A percentile compares a stretch with the other conserved stretches of the same genome.
Evolutionary conservation across 35 echinoderm and acorn worm species (phyloP).

Genomic region (Heliocidaris tuberculata): DNA sequence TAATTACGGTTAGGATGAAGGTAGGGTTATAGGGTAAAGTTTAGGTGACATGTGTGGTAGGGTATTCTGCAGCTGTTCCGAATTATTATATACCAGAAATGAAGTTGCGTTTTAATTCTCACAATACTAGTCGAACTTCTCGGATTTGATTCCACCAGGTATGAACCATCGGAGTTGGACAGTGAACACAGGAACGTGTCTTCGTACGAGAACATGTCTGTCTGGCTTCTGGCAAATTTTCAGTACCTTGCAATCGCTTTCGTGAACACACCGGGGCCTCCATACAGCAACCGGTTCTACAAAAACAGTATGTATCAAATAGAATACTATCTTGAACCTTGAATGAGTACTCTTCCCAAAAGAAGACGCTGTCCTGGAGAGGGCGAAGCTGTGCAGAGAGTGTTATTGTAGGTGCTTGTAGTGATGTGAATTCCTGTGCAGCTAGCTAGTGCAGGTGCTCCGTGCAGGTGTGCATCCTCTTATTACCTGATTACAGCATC

Average conservation of each 20-base stretch:
- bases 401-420: not conserved
- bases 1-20: no score
- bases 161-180: not conserved
- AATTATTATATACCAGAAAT: no score
- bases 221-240: slow-evolving; percentile 68
- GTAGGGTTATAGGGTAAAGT: no score
- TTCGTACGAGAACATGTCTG: slow-evolving; percentile 66
- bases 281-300: slow-evolving; percentile 74
- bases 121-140: no score
- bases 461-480: not conserved
- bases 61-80: not conserved
- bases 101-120: no score
- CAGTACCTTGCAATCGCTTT: slow-evolving; percentile 74
- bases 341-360: not conserved
- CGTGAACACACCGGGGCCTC: slow-evolving; percentile 62
- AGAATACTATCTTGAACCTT: not conserved
- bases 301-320: slow-evolving; percentile 65
- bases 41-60: not conserved
- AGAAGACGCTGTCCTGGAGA: not conserved
- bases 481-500: not conserved
- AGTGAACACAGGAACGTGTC: not conserved
- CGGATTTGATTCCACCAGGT: slow-evolving; percentile 22
- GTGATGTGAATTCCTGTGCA: no score
- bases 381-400: not conserved
- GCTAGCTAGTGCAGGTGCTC: not conserved